These are phyloP conservation scores for Agriopis aurantiaria DNA, from an alignment of 2,888 invertebrate species.

Conservation along the genomic window DNA sequence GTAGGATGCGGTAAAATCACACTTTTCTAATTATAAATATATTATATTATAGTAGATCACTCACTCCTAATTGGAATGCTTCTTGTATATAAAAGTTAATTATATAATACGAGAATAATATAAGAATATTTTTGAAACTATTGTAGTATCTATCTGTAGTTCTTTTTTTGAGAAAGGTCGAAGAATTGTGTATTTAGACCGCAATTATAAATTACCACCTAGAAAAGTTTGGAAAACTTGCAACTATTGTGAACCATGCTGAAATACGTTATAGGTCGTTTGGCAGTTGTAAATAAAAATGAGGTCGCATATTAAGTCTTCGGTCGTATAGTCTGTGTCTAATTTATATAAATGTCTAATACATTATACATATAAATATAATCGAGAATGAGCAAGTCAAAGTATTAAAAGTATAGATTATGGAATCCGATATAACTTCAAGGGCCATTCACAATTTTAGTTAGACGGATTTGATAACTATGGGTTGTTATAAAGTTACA, in stretches of 20 bases:
- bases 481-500: too few species aligned
- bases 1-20: slow-evolving; percentile 57
- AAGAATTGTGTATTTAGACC: slow-evolving; percentile 28
- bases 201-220: background rate
- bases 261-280: slow-evolving; percentile 6
- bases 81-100: slow-evolving; percentile 46
- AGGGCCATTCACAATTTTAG: too few species aligned
- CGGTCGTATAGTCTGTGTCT: slow-evolving; percentile 28
- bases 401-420: background rate
- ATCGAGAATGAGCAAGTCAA: slow-evolving; percentile 25
- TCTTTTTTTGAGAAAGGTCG: slow-evolving; percentile 57
- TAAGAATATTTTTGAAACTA: slow-evolving; percentile 80
- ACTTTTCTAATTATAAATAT: slow-evolving; percentile 40
- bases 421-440: too few species aligned
- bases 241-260: slow-evolving; percentile 12
- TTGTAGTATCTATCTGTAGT: slow-evolving; percentile 64
- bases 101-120: slow-evolving; percentile 54
- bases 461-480: too few species aligned
- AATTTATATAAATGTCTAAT: slow-evolving; percentile 31
- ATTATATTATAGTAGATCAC: slow-evolving; percentile 43
- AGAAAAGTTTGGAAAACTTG: slow-evolving; percentile 8
- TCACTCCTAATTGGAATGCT: slow-evolving; percentile 48
- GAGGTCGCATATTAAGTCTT: slow-evolving; percentile 23
- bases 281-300: slow-evolving; percentile 36
- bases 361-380: background rate